Percentiles rank a stretch among this genome's conserved stretches.
Evolutionary conservation across 2,113 vertebrate species (phyloP).

Genomic region (Rissa tridactyla): DNA sequence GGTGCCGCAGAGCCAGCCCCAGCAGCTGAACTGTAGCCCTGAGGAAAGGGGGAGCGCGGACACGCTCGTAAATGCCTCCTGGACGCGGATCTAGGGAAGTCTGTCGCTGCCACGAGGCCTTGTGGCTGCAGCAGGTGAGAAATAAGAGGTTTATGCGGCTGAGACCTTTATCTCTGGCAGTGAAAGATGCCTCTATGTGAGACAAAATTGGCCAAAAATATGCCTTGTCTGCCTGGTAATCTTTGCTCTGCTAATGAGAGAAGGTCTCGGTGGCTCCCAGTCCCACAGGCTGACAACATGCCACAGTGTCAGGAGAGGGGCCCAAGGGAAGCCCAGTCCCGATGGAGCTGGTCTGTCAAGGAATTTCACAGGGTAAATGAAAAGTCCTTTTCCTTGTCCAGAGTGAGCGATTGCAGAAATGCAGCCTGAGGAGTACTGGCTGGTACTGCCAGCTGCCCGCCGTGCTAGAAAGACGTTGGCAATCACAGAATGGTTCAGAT

Average conservation of each 20-base stretch:
- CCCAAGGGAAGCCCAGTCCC: neutral
- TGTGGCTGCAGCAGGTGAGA: neutral
- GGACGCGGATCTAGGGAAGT: accelerated
- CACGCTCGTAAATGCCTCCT: neutral
- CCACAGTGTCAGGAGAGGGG: neutral
- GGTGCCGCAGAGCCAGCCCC: neutral
- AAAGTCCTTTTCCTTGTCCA: neutral
- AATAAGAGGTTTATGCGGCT: neutral
- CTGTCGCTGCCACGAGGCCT: neutral
- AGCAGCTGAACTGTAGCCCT: neutral
- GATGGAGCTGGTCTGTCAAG: neutral
- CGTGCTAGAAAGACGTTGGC: neutral
- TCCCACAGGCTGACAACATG: neutral
- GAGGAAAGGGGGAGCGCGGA: neutral
- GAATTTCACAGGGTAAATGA: neutral
- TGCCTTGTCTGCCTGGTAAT: neutral
- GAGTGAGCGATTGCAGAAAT: neutral
- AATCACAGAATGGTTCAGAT: no score
- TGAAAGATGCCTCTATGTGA: neutral
- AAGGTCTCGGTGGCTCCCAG: neutral
- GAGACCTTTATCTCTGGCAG: neutral
- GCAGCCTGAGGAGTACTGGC: neutral
- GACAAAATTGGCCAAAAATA: neutral
- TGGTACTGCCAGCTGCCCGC: accelerated
- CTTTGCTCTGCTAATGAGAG: neutral